Evolutionary conservation across 2,888 invertebrate species (phyloP), one percentile per base, ranked within the genome.

Genomic region (Pristionchus exspectatus): DNA sequence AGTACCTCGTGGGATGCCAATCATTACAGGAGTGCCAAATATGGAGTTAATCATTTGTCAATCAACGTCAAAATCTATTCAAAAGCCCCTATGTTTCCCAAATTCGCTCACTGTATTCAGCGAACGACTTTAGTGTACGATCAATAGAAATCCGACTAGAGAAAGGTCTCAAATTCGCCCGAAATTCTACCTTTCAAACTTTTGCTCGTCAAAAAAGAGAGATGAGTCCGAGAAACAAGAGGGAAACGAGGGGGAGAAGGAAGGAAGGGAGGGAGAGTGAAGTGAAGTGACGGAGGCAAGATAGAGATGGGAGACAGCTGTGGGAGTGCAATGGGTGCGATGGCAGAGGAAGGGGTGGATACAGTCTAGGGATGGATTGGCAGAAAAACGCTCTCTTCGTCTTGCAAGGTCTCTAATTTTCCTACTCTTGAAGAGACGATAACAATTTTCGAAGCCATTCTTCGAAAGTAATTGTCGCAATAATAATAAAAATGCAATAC

Each of bases 311-410:
- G 33, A 24, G 84, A 59, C 59, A 63, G 84, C 59, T 63, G 59
- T 84, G 84, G 10, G 56, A 18, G 84, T 81, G 81, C 81, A 54
- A 18, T 59, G 30, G 33, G 56, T 24, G 38, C 50, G 59, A 81
- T 81, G 50, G 81, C 44, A 81, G 16, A 27, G n/a, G n/a, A 50
- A n/a, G 44, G 72, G 30, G 72, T 14, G n/a, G 16, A n/a, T 38
- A 38, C 38, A 38, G 5, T 38, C 38, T 38, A 38, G 38, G 38
- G 38, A 38, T 38, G 38, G 38, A 38, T 38, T 38, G 38, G 5
- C 38, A 38, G 38, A 38, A 38, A 38, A 38, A 38, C 2, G 5
- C 30, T 3, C 38, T 38, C 38, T 38, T 38, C 38, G 5, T 38
- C 5, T 38, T 38, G 38, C 2, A 38, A 38, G 38, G 3, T 38